phyloP scores from a whole-genome alignment of 2,888 invertebrate species.

The Caradrina clavipalpis region DNA sequence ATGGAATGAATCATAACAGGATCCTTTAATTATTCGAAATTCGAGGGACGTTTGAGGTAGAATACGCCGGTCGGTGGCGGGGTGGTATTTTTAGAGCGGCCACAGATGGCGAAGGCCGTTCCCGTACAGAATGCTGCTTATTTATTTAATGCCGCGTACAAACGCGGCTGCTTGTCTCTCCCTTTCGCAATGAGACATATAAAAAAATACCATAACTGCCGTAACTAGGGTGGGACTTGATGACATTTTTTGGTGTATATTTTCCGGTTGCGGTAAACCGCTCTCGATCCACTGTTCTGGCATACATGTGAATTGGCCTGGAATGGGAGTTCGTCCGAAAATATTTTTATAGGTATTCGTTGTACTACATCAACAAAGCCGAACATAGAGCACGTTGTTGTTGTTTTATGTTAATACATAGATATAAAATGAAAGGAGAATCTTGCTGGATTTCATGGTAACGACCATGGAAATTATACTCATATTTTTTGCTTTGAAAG shows the following conservation, averaged over 20 bases:
- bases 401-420: slow-evolving; percentile 43
- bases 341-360: slow-evolving; percentile 41
- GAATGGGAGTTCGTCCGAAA: slow-evolving; percentile 47
- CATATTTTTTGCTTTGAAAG: slow-evolving; percentile 32
- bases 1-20: slow-evolving; percentile 60
- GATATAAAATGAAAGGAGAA: slow-evolving; percentile 48
- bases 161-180: slow-evolving; percentile 69
- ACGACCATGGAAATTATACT: slow-evolving; percentile 40
- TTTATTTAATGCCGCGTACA: slow-evolving; percentile 84
- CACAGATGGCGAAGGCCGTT: slow-evolving; percentile 86
- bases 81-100: slow-evolving; percentile 83
- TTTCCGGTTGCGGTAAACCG: slow-evolving; percentile 36
- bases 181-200: slow-evolving; percentile 71
- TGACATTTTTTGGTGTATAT: slow-evolving; percentile 60
- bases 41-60: slow-evolving; percentile 66
- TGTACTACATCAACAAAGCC: slow-evolving; percentile 3
- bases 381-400: slow-evolving; percentile 23
- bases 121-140: slow-evolving; percentile 81
- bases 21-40: slow-evolving; percentile 71
- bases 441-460: slow-evolving; percentile 42
- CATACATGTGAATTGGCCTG: slow-evolving; percentile 56
- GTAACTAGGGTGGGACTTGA: slow-evolving; percentile 44
- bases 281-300: slow-evolving; percentile 50
- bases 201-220: slow-evolving; percentile 55
- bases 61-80: slow-evolving; percentile 65